Evolutionary conservation across 2,888 invertebrate genomes (phyloP).

Genomic region (Drosophila niveifrons): DNA sequence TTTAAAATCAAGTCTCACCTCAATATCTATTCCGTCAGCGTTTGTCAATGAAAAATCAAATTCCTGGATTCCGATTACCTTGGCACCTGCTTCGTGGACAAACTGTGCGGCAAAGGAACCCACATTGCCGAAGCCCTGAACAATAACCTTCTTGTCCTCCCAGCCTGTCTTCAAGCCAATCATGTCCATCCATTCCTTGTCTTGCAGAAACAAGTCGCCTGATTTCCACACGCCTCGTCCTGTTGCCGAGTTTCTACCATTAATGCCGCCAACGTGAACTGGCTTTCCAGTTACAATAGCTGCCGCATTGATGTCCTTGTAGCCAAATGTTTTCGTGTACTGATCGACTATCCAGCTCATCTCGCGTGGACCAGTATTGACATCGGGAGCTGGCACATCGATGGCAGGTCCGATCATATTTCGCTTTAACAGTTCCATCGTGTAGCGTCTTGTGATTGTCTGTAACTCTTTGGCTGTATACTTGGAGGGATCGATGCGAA

Average conservation of each 20-base stretch:
- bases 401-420: constrained; percentile 93
- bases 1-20: constrained; percentile 53
- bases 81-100: constrained; percentile 96
- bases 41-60: constrained; percentile 94
- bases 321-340: constrained; percentile 97
- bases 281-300: constrained; percentile 99
- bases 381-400: constrained; percentile 99
- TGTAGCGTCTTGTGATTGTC: constrained; percentile 97
- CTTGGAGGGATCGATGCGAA: constrained; percentile 96
- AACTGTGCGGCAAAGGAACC: constrained; percentile 98
- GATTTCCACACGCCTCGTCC: constrained; percentile 98
- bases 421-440: constrained; percentile 98
- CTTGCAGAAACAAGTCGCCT: constrained; percentile 96
- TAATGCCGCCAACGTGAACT: constrained; percentile 98
- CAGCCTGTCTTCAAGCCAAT: constrained; percentile 97
- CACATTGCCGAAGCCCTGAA: constrained; percentile 98
- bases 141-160: constrained; percentile 97
- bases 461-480: constrained; percentile 97
- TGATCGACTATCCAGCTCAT: constrained; percentile 99
- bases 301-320: constrained; percentile 96
- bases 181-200: constrained; percentile 97
- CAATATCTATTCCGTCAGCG: constrained; percentile 93
- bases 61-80: constrained; percentile 96
- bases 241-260: constrained; percentile 98
- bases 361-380: constrained; percentile 98